Evolutionary conservation across 2,113 vertebrate species (phyloP).

Genomic region (Semicossyphus pulcher): DNA sequence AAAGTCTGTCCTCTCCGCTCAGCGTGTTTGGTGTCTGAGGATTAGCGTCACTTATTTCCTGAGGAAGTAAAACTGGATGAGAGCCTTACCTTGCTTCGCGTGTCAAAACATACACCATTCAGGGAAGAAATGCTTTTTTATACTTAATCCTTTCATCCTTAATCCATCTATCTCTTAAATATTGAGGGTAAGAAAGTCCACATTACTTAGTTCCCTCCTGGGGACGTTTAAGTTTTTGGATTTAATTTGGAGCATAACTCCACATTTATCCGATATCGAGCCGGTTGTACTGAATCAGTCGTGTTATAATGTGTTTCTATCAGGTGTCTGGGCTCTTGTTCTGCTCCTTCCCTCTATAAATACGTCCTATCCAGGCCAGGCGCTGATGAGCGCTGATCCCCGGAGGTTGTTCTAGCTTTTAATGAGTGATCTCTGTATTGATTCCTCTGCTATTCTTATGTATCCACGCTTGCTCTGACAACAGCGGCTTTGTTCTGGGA

Average conservation of each 20-base stretch:
- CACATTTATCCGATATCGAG: no score
- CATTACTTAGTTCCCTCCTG: not conserved
- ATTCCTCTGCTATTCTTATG: slow-evolving; percentile 53
- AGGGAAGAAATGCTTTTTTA: not conserved
- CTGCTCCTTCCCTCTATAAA: slow-evolving; percentile 10
- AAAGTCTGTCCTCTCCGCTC: slow-evolving; percentile 34
- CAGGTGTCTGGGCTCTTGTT: not conserved
- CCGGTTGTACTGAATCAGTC: not conserved
- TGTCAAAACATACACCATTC: slow-evolving; percentile 14
- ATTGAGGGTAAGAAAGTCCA: not conserved
- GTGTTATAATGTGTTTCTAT: not conserved
- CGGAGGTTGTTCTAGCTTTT: slow-evolving; percentile 39
- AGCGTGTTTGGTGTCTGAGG: slow-evolving; percentile 44
- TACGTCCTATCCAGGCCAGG: not conserved
- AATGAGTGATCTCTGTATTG: slow-evolving; percentile 69
- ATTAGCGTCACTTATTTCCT: slow-evolving; percentile 70
- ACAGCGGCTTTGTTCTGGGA: slow-evolving; percentile 53
- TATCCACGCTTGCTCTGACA: slow-evolving; percentile 47
- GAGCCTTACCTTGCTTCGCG: not conserved
- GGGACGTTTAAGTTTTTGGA: not conserved
- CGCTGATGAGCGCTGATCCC: slow-evolving; percentile 46
- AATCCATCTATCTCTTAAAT: slow-evolving; percentile 21
- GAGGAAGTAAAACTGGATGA: slow-evolving; percentile 42
- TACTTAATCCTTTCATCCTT: slow-evolving; percentile 2
- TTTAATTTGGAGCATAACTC: not conserved